Conservation (phyloP, 64 coral and sea anemone genomes). For the Exaiptasia diaphana region DNA sequence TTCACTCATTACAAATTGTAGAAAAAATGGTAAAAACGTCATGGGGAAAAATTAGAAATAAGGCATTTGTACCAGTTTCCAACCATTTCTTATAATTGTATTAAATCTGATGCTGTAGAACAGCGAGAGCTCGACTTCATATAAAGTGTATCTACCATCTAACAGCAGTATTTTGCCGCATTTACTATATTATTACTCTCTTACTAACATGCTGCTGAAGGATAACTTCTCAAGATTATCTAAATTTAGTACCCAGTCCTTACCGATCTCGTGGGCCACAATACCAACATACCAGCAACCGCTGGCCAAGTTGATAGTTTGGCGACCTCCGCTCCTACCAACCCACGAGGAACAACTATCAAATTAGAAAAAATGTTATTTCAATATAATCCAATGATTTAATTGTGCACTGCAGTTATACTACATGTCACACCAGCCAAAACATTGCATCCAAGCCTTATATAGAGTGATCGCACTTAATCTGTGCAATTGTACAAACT, state of each 20-base stretch:
- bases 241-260: neutral
- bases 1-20: too few species aligned
- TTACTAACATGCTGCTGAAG: neutral
- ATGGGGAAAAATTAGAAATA: neutral
- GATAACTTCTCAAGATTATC: too few species aligned
- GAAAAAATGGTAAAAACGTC: neutral
- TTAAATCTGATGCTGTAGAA: neutral
- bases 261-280: constrained; percentile 92
- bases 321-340: constrained; percentile 57
- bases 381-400: neutral
- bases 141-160: neutral
- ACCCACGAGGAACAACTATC: constrained; percentile 77
- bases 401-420: neutral
- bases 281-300: constrained; percentile 74
- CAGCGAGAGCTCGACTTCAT: neutral
- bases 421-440: too few species aligned
- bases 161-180: neutral
- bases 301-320: constrained; percentile 64
- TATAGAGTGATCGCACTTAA: neutral
- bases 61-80: neutral
- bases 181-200: neutral
- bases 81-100: neutral
- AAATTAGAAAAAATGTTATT: neutral
- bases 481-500: neutral
- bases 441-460: too few species aligned